Evolutionary conservation across 2,888 invertebrate species (phyloP).

Genomic region (Agrochola macilenta): DNA sequence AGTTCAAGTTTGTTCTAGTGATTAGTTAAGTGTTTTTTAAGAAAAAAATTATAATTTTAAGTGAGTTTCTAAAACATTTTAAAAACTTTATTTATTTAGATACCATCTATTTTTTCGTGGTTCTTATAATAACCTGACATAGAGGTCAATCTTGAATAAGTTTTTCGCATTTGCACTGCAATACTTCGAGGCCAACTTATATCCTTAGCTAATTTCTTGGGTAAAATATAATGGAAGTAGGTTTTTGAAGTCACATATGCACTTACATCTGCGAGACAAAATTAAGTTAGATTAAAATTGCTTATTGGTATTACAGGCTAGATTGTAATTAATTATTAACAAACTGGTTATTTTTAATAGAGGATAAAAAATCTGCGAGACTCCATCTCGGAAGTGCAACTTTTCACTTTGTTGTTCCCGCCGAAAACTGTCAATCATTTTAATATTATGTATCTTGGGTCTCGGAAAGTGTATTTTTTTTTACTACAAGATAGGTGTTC

Average conservation of each 20-base stretch:
- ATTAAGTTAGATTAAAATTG: no score
- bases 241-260: background rate
- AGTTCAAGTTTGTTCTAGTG: conserved; percentile 4
- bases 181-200: background rate
- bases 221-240: background rate
- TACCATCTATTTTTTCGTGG: background rate
- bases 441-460: background rate
- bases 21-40: conserved; percentile 1
- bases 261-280: background rate
- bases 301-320: no score
- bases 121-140: no score
- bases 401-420: background rate
- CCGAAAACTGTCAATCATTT: background rate
- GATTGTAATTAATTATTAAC: no score
- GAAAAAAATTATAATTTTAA: background rate
- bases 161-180: background rate
- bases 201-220: background rate
- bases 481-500: background rate
- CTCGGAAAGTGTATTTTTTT: background rate
- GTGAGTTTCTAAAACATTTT: conserved; percentile 33
- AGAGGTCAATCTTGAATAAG: background rate
- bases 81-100: background rate
- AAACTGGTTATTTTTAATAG: no score
- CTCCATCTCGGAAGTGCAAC: background rate
- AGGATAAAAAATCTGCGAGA: no score